Conservation (phyloP, 2,797 vertebrate species). For the Cheirogaleus major region DNA sequence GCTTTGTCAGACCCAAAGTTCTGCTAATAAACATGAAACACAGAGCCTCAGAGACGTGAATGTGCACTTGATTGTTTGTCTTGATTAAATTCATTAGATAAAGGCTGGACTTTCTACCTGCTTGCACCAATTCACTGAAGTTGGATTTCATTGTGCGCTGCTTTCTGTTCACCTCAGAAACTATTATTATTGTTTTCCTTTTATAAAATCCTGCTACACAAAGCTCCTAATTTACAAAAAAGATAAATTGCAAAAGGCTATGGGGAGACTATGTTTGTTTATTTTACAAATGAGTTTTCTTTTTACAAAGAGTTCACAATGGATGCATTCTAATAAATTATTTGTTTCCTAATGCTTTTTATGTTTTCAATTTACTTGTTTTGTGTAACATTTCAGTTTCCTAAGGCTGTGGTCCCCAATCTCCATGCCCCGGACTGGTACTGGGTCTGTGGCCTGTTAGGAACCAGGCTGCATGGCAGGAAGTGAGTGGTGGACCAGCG, state of each 20-base stretch:
- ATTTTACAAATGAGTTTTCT: background rate
- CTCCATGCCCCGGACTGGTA: too few species aligned
- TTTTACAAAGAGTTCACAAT: background rate
- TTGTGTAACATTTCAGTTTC: background rate
- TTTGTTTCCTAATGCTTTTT: background rate
- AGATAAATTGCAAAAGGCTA: background rate
- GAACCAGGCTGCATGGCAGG: too few species aligned
- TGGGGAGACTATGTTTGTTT: background rate
- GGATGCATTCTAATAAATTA: background rate
- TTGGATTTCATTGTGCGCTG: background rate
- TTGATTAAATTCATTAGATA: slow-evolving; percentile 40
- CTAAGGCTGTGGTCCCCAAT: background rate
- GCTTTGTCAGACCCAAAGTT: background rate
- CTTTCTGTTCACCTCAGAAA: slow-evolving; percentile 37
- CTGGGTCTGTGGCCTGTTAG: too few species aligned
- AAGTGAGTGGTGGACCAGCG: too few species aligned
- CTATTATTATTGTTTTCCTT: slow-evolving; percentile 8
- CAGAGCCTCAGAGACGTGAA: background rate
- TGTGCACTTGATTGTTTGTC: background rate
- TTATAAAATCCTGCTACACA: background rate
- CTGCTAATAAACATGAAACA: background rate
- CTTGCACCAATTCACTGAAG: background rate
- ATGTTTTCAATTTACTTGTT: background rate
- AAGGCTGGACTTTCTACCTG: background rate
- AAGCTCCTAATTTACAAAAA: slow-evolving; percentile 13